Conservation (phyloP, 2,888 invertebrate species). For the Endotricha flammealis region DNA sequence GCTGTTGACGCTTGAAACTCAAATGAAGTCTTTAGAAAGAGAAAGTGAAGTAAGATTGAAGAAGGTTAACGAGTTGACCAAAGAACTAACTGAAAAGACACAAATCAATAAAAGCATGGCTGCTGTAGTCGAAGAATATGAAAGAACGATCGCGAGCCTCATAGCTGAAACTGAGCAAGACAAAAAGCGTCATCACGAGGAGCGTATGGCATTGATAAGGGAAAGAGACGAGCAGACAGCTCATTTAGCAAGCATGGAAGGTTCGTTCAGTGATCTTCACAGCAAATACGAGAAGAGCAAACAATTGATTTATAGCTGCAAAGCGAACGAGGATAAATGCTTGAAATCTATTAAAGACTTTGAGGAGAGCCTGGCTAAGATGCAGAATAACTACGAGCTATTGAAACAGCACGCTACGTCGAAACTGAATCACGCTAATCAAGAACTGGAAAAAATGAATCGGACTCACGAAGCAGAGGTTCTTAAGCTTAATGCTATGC, state of each 20-base stretch:
- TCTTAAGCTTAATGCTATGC: conserved; percentile 90
- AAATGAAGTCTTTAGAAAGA: conserved; percentile 50
- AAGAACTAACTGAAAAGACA: conserved; percentile 55
- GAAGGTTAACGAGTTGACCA: conserved; percentile 58
- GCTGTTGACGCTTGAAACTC: conserved; percentile 52
- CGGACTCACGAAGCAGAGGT: conserved; percentile 87
- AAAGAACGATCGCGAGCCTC: conserved; percentile 86
- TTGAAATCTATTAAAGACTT: conserved; percentile 83
- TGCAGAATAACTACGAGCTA: conserved; percentile 90
- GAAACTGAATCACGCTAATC: conserved; percentile 86
- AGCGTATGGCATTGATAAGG: conserved; percentile 68
- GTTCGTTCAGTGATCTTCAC: conserved; percentile 80
- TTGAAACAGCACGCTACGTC: conserved; percentile 93
- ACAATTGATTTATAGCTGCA: conserved; percentile 73
- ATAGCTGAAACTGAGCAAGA: conserved; percentile 85
- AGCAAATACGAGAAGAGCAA: conserved; percentile 83
- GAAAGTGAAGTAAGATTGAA: conserved; percentile 50
- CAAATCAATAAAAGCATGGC: conserved; percentile 78
- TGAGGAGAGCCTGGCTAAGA: conserved; percentile 82
- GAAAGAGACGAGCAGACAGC: conserved; percentile 80
- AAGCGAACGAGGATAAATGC: conserved; percentile 82
- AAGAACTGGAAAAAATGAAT: conserved; percentile 86
- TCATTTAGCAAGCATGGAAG: conserved; percentile 80
- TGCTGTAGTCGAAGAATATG: conserved; percentile 86
- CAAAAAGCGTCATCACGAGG: conserved; percentile 76